These are phyloP conservation scores for Eonycteris spelaea DNA, from an alignment of 2,113 vertebrate genomes.

Conservation along the genomic window DNA sequence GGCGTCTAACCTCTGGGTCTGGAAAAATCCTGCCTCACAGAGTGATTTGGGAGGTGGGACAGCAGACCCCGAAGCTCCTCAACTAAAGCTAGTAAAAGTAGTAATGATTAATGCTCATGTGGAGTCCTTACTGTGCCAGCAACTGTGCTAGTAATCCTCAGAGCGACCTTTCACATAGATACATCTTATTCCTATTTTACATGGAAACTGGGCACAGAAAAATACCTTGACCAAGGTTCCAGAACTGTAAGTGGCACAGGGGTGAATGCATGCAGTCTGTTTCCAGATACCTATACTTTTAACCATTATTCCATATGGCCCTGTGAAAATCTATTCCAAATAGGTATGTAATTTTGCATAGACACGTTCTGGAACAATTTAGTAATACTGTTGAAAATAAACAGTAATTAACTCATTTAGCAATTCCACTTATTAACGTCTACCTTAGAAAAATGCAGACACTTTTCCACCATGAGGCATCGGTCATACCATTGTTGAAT, in stretches of 20 bases:
- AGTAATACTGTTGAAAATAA: background rate
- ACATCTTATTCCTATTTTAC: background rate
- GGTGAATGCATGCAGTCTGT: background rate
- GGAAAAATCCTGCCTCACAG: slow-evolving; percentile 58
- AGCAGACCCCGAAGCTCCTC: background rate
- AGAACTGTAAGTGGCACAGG: background rate
- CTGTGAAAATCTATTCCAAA: background rate
- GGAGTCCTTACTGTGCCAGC: background rate
- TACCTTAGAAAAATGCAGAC: background rate
- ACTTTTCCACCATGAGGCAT: background rate
- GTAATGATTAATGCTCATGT: background rate
- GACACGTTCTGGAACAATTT: background rate
- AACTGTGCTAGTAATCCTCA: background rate
- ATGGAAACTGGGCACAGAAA: background rate
- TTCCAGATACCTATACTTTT: background rate
- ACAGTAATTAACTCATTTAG: background rate
- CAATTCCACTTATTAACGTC: background rate
- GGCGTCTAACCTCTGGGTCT: slow-evolving; percentile 55
- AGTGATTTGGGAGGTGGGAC: background rate
- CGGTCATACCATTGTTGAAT: background rate
- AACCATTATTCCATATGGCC: background rate
- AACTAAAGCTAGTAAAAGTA: background rate
- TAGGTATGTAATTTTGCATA: background rate
- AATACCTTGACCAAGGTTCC: background rate
- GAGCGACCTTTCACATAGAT: background rate